Evolutionary conservation across 2,113 vertebrate species (phyloP).

Genomic region (Odocoileus virginianus): DNA sequence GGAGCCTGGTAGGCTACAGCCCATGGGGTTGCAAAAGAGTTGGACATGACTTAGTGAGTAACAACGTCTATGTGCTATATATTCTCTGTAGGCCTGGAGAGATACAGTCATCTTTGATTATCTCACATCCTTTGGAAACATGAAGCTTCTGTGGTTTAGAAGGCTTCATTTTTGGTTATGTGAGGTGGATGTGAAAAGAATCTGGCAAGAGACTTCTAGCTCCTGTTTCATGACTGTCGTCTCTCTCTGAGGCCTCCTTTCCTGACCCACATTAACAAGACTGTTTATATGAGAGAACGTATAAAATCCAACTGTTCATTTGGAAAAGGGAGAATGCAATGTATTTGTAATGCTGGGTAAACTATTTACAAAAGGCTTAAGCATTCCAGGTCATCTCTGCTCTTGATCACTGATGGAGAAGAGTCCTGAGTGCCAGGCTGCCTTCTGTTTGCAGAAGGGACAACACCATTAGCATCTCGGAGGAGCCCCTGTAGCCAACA

Average conservation of each 20-base stretch:
- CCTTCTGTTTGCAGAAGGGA: neutral
- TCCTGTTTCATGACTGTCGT: neutral
- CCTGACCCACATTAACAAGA: neutral
- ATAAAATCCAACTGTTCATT: neutral
- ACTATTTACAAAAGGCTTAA: neutral
- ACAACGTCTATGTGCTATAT: neutral
- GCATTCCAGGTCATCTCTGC: neutral
- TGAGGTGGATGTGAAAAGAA: neutral
- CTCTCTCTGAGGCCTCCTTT: neutral
- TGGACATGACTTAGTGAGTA: neutral
- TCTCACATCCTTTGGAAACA: neutral
- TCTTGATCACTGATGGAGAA: neutral
- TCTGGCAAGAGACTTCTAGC: neutral
- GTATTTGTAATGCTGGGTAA: neutral
- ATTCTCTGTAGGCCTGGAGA: neutral
- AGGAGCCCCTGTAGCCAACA: neutral
- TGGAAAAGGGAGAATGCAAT: neutral
- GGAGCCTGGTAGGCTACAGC: neutral
- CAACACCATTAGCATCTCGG: neutral
- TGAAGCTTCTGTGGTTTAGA: neutral
- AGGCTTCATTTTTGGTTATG: neutral
- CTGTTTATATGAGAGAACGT: neutral
- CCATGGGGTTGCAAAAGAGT: neutral
- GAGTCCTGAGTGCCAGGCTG: neutral
- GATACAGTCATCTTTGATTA: neutral